phyloP scores from a whole-genome alignment of 1,140 invertebrate species.

The Drosophila pallidifrons region DNA sequence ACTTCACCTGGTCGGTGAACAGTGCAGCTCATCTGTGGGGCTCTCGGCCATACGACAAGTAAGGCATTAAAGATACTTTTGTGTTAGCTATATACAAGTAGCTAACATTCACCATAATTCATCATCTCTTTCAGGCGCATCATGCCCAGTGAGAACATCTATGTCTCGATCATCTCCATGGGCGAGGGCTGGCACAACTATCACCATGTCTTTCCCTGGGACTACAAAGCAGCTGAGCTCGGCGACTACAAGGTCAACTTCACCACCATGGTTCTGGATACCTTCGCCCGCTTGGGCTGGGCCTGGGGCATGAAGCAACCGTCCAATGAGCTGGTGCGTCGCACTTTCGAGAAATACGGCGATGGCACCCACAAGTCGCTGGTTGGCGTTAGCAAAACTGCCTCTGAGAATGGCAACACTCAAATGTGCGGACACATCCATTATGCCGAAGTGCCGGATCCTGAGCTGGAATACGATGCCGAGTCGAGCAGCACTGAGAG shows the following conservation, averaged over 20 bases:
- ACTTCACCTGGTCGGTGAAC: conserved; percentile 96
- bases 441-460: conserved; percentile 76
- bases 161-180: conserved; percentile 87
- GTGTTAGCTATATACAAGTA: not conserved
- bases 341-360: conserved; percentile 86
- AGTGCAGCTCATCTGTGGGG: conserved; percentile 84
- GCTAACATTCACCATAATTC: not conserved
- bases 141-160: conserved; percentile 88
- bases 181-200: conserved; percentile 96
- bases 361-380: conserved; percentile 87
- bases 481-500: conserved; percentile 83
- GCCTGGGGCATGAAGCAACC: conserved; percentile 91
- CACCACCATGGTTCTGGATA: conserved; percentile 89
- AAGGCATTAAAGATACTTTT: conserved; percentile 37
- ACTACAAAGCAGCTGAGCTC: conserved; percentile 89
- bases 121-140: conserved; percentile 86
- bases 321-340: conserved; percentile 86
- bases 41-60: conserved; percentile 85
- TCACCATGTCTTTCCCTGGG: conserved; percentile 95
- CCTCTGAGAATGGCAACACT: not conserved
- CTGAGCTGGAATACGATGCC: conserved; percentile 73
- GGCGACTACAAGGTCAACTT: conserved; percentile 85
- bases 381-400: conserved; percentile 4
- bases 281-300: conserved; percentile 91
- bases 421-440: conserved; percentile 67